A percentile compares a stretch with the other conserved stretches of the same genome.
Evolutionary conservation across 1,140 invertebrate species (phyloP).

Genomic region (Pissodes strobi): DNA sequence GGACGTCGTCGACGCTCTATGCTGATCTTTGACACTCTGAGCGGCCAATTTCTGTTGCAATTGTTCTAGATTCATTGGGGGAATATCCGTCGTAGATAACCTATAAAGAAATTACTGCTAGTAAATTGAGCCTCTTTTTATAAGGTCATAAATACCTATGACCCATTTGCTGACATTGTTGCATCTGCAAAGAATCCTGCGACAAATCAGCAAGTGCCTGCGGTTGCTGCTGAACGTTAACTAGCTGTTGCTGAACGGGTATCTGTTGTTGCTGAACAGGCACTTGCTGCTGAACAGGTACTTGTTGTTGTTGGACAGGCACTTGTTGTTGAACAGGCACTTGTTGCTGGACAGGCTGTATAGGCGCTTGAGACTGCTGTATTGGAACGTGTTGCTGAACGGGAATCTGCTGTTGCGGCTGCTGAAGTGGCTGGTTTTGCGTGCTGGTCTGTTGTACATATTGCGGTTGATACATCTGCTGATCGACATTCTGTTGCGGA

Average conservation of each 20-base stretch:
- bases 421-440: slow-evolving; percentile 36
- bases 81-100: slow-evolving; percentile 38
- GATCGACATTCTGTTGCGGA: slow-evolving; percentile 50
- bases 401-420: slow-evolving; percentile 43
- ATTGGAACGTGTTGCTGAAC: slow-evolving; percentile 40
- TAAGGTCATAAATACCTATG: slow-evolving; percentile 23
- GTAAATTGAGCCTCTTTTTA: background rate
- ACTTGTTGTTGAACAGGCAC: no score
- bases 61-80: slow-evolving; percentile 45
- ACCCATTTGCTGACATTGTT: slow-evolving; percentile 27
- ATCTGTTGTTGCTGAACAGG: slow-evolving; percentile 15
- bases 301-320: slow-evolving; percentile 26
- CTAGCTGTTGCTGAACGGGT: slow-evolving; percentile 32
- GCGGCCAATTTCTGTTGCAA: slow-evolving; percentile 47
- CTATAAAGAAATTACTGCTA: slow-evolving; percentile 1
- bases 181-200: slow-evolving; percentile 13
- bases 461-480: slow-evolving; percentile 32
- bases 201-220: slow-evolving; percentile 5
- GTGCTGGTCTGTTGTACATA: slow-evolving; percentile 33
- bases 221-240: slow-evolving; percentile 6
- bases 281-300: slow-evolving; percentile 33
- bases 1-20: slow-evolving; percentile 49
- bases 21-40: slow-evolving; percentile 40
- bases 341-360: no score
- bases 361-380: slow-evolving; percentile 13